phyloP scores from a whole-genome alignment of 2,797 vertebrate genomes.

The Enteromius afrohamiltoni region DNA sequence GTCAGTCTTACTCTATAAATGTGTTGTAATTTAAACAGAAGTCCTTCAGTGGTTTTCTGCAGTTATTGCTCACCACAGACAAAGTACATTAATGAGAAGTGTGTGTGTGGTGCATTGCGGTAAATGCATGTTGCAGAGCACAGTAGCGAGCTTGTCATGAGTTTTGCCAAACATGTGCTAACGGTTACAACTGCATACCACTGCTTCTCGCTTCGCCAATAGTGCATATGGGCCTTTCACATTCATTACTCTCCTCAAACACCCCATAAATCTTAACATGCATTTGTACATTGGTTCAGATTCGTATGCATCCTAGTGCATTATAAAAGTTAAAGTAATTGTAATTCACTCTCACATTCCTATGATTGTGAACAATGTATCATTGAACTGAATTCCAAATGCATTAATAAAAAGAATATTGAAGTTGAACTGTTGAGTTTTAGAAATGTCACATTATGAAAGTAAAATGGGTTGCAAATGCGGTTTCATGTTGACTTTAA shows the following conservation, averaged over 20 bases:
- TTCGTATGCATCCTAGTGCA: not conserved
- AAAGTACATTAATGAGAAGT: conserved; percentile 11
- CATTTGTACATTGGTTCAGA: too few relatives aligned
- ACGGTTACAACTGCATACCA: conserved; percentile 27
- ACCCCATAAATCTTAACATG: not conserved
- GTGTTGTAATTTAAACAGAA: conserved; percentile 11
- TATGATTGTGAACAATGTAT: not conserved
- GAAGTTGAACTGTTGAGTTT: not conserved
- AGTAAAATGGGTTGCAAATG: conserved; percentile 17
- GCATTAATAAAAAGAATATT: not conserved
- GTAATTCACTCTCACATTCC: not conserved
- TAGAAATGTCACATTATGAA: conserved; percentile 11
- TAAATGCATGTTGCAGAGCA: not conserved
- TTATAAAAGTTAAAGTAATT: not conserved
- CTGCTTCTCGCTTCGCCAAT: not conserved
- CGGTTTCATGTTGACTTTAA: conserved; percentile 12
- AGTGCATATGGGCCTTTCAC: conserved; percentile 11
- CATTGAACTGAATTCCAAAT: not conserved
- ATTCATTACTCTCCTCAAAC: conserved; percentile 6
- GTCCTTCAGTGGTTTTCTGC: conserved; percentile 4
- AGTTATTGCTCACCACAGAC: conserved; percentile 16
- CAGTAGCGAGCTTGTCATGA: not conserved
- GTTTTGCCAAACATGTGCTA: conserved; percentile 30
- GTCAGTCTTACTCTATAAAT: not conserved
- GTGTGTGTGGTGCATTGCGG: not conserved